phyloP scores from a whole-genome alignment of 2,888 invertebrate species.

The Willowsia nigromaculata region DNA sequence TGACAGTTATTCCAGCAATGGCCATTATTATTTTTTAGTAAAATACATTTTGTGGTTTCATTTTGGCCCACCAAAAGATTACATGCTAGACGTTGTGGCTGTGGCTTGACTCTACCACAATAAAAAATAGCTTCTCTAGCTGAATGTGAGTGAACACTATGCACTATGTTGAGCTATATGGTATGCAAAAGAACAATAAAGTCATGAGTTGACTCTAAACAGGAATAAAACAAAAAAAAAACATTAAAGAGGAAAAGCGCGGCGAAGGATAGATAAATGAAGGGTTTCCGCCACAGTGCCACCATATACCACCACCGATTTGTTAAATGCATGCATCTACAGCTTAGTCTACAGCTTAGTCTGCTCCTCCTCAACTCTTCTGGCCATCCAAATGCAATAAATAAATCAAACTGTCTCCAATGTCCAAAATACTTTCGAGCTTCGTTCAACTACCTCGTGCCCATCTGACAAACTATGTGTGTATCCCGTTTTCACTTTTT shows the following conservation, averaged over 20 bases:
- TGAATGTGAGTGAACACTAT: neutral
- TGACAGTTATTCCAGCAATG: conserved; percentile 59
- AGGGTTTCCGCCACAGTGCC: conserved; percentile 32
- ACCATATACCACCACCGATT: neutral
- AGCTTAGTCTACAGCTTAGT: neutral
- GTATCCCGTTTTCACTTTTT: neutral
- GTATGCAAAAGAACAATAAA: conserved; percentile 25
- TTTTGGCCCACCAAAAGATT: conserved; percentile 14
- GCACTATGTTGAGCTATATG: neutral
- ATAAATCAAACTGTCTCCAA: conserved; percentile 67
- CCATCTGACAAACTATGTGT: neutral
- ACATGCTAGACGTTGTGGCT: neutral
- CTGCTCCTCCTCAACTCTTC: neutral
- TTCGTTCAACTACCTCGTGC: conserved; percentile 8
- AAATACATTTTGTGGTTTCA: conserved; percentile 51
- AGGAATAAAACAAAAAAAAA: conserved; percentile 15
- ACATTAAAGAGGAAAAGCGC: neutral
- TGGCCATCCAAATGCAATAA: conserved; percentile 58
- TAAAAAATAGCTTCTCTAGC: neutral
- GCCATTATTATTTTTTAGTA: conserved; percentile 29
- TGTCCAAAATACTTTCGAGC: conserved; percentile 58
- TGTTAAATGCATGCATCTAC: neutral
- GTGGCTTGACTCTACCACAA: neutral
- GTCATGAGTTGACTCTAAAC: neutral
- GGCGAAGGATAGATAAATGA: neutral